Evolutionary conservation across 2,113 vertebrate genomes (phyloP).

Genomic region (Dicerorhinus sumatrensis): DNA sequence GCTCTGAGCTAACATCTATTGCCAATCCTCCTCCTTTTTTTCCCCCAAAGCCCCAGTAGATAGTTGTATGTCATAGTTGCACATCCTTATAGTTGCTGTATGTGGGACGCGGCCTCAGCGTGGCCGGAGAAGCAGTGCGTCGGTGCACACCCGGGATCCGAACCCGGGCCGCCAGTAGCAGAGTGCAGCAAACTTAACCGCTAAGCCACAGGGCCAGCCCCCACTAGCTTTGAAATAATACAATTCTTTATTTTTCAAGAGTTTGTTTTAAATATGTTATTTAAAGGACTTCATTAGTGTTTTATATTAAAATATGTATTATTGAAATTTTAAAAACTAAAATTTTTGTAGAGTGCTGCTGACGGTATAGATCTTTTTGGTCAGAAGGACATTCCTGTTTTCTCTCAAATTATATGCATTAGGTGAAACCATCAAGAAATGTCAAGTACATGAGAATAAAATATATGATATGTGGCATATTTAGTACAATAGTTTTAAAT

Average conservation of each 20-base stretch:
- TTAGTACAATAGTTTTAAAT: background rate
- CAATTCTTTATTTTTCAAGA: background rate
- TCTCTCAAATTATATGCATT: background rate
- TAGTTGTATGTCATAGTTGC: too few relatives aligned
- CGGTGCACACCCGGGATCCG: too few relatives aligned
- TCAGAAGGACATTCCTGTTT: background rate
- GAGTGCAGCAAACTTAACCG: too few relatives aligned
- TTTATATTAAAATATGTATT: constrained; percentile 1
- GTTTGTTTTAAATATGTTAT: background rate
- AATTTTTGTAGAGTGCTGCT: background rate
- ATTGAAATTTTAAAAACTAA: background rate
- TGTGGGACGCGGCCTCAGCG: too few relatives aligned
- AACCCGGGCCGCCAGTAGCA: too few relatives aligned
- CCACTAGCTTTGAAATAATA: background rate
- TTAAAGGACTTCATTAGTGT: background rate
- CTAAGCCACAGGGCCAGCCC: too few relatives aligned
- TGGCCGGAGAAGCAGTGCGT: too few relatives aligned
- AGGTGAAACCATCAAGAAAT: background rate
- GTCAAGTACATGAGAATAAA: background rate
- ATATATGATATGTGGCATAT: background rate
- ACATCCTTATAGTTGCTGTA: too few relatives aligned
- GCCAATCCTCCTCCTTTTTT: too few relatives aligned
- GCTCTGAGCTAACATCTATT: too few relatives aligned
- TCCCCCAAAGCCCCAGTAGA: too few relatives aligned
- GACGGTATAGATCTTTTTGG: background rate